phyloP scores from a whole-genome alignment of 2,113 vertebrate genomes.

The Chionis minor region DNA sequence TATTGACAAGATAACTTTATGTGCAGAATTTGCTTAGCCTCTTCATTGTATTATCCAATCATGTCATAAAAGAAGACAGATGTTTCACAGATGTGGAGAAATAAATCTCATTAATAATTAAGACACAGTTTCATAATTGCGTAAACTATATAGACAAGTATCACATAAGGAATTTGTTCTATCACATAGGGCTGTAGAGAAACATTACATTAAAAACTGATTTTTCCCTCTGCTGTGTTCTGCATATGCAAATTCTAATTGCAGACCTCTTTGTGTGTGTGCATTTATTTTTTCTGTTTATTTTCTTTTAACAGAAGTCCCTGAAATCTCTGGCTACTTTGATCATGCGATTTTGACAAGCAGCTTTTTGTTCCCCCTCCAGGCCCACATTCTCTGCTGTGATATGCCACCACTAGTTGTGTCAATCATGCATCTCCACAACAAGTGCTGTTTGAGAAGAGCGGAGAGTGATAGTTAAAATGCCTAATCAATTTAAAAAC shows the following conservation, averaged over 20 bases:
- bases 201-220: constrained; percentile 23
- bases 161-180: constrained; percentile 7
- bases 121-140: not conserved
- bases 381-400: not conserved
- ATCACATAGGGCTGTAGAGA: not conserved
- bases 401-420: not conserved
- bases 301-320: constrained; percentile 12
- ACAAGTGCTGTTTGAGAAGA: not conserved
- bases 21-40: not conserved
- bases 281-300: constrained; percentile 19
- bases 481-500: constrained; percentile 13
- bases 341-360: constrained; percentile 23
- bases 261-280: not conserved
- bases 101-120: constrained; percentile 31
- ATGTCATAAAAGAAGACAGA: not conserved
- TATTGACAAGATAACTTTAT: not conserved
- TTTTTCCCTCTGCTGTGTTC: constrained; percentile 1
- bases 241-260: constrained; percentile 38
- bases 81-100: not conserved
- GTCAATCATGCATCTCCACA: constrained; percentile 12
- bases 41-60: not conserved
- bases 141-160: not conserved
- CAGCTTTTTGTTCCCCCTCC: constrained; percentile 14
- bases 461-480: constrained; percentile 8
- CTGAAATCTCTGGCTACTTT: constrained; percentile 43